Percentiles rank a stretch among this genome's conserved stretches.
Conservation (phyloP, 2,113 vertebrate species). For the Mobula birostris region DNA sequence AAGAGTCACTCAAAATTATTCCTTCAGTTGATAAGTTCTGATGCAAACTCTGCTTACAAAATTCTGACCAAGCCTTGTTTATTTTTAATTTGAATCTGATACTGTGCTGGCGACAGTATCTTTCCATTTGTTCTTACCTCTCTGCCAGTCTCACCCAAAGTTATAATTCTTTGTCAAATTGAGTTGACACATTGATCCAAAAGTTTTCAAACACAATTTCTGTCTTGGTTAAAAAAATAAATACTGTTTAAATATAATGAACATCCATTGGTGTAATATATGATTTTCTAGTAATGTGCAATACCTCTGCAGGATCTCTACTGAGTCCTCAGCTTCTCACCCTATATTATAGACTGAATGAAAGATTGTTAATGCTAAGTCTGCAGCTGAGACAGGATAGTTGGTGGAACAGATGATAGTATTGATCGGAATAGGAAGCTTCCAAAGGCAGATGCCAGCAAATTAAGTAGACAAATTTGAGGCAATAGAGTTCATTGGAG, state of each 20-base stretch:
- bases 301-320: neutral
- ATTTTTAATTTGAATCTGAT: neutral
- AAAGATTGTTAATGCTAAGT: neutral
- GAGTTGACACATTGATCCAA: neutral
- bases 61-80: neutral
- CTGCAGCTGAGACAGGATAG: no score
- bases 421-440: no score
- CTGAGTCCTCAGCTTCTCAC: neutral
- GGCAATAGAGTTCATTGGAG: no score
- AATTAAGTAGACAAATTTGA: no score
- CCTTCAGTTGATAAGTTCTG: neutral
- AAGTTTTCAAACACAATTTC: neutral
- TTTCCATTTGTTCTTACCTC: neutral
- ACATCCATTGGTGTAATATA: neutral
- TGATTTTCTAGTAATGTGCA: neutral
- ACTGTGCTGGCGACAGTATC: neutral
- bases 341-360: neutral
- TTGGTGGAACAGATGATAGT: no score
- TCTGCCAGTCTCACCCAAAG: neutral
- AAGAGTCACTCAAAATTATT: neutral
- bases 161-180: neutral
- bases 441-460: no score
- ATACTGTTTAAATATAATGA: neutral
- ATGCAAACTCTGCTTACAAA: neutral
- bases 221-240: neutral